These are phyloP conservation scores for Cephalophus harveyi DNA, from an alignment of 2,113 vertebrate genomes.

Conservation along the genomic window DNA sequence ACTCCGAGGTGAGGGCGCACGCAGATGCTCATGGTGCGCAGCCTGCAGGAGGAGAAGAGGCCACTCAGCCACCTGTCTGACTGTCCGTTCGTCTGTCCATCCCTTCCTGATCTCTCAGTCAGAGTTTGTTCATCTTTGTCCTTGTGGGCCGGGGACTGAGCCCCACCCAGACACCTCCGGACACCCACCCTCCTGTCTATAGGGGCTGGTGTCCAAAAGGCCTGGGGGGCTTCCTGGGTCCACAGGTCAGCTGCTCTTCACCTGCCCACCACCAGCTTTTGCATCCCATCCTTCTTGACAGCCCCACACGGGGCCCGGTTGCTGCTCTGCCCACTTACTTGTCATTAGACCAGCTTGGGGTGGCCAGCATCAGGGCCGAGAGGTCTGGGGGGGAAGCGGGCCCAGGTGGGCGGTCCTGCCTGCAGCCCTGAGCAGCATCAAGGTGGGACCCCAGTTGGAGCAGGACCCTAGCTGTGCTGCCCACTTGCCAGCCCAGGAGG, in stretches of 20 bases:
- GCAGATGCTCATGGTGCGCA: fast-evolving
- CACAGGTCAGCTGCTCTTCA: neutral
- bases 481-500: neutral
- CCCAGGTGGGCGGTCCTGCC: neutral
- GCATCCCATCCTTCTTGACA: neutral
- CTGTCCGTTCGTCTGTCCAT: fast-evolving
- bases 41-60: neutral
- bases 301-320: neutral
- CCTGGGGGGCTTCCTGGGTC: neutral
- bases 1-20: fast-evolving
- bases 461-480: neutral
- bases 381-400: neutral
- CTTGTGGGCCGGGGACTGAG: neutral
- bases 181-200: fast-evolving
- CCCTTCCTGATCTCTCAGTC: neutral
- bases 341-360: neutral
- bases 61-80: neutral
- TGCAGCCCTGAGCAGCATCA: neutral
- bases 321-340: neutral
- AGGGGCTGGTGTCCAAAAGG: fast-evolving
- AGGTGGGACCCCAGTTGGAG: neutral
- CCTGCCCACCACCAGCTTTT: neutral
- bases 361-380: neutral
- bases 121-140: neutral
- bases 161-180: neutral